Base-by-base conservation (phyloP, 2,888 invertebrate genomes). In the Endomychus coccineus region DNA sequence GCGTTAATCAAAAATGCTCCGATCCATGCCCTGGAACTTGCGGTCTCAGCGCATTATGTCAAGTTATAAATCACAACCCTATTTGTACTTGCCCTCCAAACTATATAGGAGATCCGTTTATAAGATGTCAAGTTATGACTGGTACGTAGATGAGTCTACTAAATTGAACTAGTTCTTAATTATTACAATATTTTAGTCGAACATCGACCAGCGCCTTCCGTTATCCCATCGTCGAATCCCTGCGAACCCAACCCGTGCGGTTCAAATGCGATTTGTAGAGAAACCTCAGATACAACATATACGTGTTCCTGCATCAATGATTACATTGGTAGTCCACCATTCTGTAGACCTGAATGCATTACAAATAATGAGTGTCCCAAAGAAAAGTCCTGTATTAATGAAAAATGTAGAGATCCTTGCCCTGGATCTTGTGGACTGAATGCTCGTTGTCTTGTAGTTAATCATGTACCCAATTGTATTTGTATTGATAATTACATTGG, bases 241-340 rank as follows among this genome's bases (percentile, higher is more conserved):
- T 86, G 86, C 57, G 71, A 71, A 43, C 77, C 80, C 13, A 74
- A 80, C 19, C 76, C 83, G 2, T 86, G 86, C 59, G 82, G 82
- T 19, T 70, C 73, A 3, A 75, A 77, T 54, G 68, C 78, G 33
- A 48, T 51, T 49, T 83, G 82, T 49, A 69, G 59, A 52, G 42
- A 48, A 27, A 76, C 58, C 16, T 34, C 48, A n/a, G 31, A 22
- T 22, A 52, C 51, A 43, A 51, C 54, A 15, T 51, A 57, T 7
- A 70, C 77, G 36, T 87, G 87, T 56, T 75, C 77, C 4, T 88
- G 87, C 57, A 70, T 78, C 23, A 67, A 76, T 2, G 78, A 80
- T 29, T 84, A 83, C 51, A 72, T 80, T 32, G 88, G 88, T 9
- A 74, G 79, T 42, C 82, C 86, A 3, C 70, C 71, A 1, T 67